Evolutionary conservation across 2,888 invertebrate genomes (phyloP), one percentile per base, ranked within the genome.

Genomic region (Agrochola litura): DNA sequence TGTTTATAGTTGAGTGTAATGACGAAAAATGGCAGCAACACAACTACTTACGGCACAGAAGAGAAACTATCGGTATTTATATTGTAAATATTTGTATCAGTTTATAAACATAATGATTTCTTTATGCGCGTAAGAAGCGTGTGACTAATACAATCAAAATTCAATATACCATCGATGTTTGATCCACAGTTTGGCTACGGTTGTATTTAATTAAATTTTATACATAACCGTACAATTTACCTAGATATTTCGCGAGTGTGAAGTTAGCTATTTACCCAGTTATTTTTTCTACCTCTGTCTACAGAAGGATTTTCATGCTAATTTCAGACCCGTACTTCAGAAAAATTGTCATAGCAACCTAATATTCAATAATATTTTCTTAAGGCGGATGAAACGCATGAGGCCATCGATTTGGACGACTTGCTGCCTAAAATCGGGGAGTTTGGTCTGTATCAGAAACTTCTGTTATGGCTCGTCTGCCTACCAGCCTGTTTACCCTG

Each of bases 401-500:
- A 94, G 67, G 95, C 97, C 25, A 97, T 98, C 92, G 98, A 99
- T 93, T 97, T 99, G 94, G 99, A 99, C 91, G 98, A 99, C 91
- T 96, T 99, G 77, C 94, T 99, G 81, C 98, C 98, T 0, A 97
- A 98, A 91, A 98, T 99, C 81, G 99, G 99, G 4, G 99, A 99
- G 93, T 99, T 99, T 92, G 99, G 99, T 68, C 97, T 97, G 60
- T 99, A 99, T 94, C 99, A 99, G 93, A 98, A 98, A 93, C 95
- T 98, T 73, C 96, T 99, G 81, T 96, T 99, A 41, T 98, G 98
- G 98, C 97, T 99, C 73, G 98, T 99, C 78, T 98, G 99, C 90
- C 96, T 99, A 82, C 98, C 99, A 25, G 98, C 99, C 6, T 98
- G 99, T 91, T 97, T 99, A 88, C 98, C 99, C 0, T 99, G 99